Evolutionary conservation across 2,797 vertebrate genomes (phyloP).

Genomic region (Liasis olivaceus): DNA sequence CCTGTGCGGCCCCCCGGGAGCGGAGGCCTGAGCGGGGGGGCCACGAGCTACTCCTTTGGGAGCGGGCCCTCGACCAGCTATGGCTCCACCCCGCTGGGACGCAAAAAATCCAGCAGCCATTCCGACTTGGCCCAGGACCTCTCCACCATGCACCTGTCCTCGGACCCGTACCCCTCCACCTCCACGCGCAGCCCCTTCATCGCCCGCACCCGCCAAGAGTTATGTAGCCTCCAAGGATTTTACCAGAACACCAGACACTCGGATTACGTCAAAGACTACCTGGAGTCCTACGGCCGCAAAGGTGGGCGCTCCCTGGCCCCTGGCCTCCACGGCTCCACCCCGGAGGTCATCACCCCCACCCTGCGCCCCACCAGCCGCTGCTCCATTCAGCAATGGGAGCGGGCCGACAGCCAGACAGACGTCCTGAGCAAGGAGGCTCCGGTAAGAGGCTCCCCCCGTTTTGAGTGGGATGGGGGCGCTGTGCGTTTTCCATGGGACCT

Average conservation of each 20-base stretch:
- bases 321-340: constrained; percentile 76
- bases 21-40: constrained; percentile 79
- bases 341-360: constrained; percentile 75
- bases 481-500: background rate
- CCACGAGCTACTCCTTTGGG: constrained; percentile 68
- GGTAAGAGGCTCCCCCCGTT: constrained; percentile 65
- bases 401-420: constrained; percentile 62
- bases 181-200: constrained; percentile 49
- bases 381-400: constrained; percentile 74
- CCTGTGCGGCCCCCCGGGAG: constrained; percentile 73
- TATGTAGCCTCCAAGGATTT: constrained; percentile 78
- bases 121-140: constrained; percentile 90
- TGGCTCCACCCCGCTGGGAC: constrained; percentile 72
- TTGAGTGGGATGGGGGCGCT: background rate
- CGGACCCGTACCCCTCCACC: constrained; percentile 66
- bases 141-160: constrained; percentile 79
- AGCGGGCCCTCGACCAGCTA: constrained; percentile 76
- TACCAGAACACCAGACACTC: constrained; percentile 74
- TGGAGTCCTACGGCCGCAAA: constrained; percentile 77
- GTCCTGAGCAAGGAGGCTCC: constrained; percentile 70
- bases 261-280: constrained; percentile 74
- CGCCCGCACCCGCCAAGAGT: constrained; percentile 71
- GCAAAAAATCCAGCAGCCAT: constrained; percentile 90
- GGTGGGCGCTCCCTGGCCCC: constrained; percentile 41
- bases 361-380: constrained; percentile 64